Evolutionary conservation across 92 coral and sea anemone genomes (phyloP).

Genomic region (Desmophyllum pertusum): DNA sequence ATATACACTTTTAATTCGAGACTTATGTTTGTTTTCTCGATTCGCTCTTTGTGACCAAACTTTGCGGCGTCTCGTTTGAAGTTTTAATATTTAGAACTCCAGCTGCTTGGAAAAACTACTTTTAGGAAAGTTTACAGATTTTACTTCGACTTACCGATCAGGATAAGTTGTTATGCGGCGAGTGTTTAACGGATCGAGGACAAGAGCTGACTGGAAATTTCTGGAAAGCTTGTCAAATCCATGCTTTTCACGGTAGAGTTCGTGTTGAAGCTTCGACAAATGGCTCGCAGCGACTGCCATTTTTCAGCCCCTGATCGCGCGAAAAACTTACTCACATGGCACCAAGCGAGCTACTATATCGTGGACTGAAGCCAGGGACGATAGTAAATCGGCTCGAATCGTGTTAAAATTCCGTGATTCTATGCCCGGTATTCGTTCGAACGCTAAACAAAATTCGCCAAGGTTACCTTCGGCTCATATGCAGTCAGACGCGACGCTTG

Average conservation of each 20-base stretch:
- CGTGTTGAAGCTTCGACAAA: constrained; percentile 76
- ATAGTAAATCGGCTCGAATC: neutral
- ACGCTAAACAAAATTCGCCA: constrained; percentile 55
- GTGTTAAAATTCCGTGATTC: neutral
- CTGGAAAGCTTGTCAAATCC: constrained; percentile 72
- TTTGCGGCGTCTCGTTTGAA: neutral
- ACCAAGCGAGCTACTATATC: neutral
- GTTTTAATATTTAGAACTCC: neutral
- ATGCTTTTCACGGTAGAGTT: constrained; percentile 82
- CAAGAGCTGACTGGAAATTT: constrained; percentile 78
- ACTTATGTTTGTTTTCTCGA: neutral
- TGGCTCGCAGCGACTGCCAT: constrained; percentile 59
- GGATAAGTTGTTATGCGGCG: constrained; percentile 81
- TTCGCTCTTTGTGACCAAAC: neutral
- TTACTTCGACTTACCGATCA: constrained; percentile 60
- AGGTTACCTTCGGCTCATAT: constrained; percentile 55
- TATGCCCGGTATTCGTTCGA: neutral
- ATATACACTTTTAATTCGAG: neutral
- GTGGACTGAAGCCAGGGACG: neutral
- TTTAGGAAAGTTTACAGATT: neutral
- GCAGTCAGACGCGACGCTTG: constrained; percentile 37
- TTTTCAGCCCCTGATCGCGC: neutral
- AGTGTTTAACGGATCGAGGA: constrained; percentile 53
- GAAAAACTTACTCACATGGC: constrained; percentile 13
- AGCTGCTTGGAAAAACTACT: neutral